Percentiles rank a stretch among this genome's conserved stretches.
phyloP scores from a whole-genome alignment of 2,888 invertebrate species.

The Schizotus pectinicornis region DNA sequence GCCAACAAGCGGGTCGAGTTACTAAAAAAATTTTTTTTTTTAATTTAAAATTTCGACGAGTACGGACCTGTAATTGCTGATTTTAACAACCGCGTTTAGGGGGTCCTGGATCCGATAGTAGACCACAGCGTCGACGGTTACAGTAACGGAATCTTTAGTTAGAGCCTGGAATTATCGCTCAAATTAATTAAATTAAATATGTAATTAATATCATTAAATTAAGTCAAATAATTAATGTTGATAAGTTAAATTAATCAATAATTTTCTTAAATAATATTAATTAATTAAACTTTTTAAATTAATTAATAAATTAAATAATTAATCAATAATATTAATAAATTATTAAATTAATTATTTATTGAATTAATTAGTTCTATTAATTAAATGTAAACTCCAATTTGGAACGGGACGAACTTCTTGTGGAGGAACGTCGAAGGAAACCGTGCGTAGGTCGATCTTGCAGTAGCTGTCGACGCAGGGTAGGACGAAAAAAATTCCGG shows the following conservation, averaged over 20 bases:
- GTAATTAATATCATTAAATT: neutral
- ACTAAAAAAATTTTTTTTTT: slow-evolving; percentile 58
- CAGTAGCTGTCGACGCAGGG: slow-evolving; percentile 94
- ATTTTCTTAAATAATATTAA: no score
- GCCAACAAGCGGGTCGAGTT: slow-evolving; percentile 83
- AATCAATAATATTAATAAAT: neutral
- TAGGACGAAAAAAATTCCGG: slow-evolving; percentile 92
- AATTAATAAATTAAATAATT: slow-evolving; percentile 13
- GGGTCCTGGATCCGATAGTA: slow-evolving; percentile 84
- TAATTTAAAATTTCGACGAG: slow-evolving; percentile 4
- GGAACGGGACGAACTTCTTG: slow-evolving; percentile 85
- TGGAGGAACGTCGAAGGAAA: slow-evolving; percentile 95
- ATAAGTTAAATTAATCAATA: no score
- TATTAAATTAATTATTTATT: no score
- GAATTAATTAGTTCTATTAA: no score
- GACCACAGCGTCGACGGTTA: slow-evolving; percentile 90
- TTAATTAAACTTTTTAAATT: no score
- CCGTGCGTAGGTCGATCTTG: slow-evolving; percentile 90
- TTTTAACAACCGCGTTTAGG: slow-evolving; percentile 74
- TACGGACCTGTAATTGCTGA: slow-evolving; percentile 74
- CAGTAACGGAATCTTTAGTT: slow-evolving; percentile 94
- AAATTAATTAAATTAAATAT: slow-evolving; percentile 13
- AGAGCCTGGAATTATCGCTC: slow-evolving; percentile 71
- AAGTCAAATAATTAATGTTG: no score
- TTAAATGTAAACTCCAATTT: no score